phyloP scores from a whole-genome alignment of 2,113 vertebrate species.

The Podarcis muralis region DNA sequence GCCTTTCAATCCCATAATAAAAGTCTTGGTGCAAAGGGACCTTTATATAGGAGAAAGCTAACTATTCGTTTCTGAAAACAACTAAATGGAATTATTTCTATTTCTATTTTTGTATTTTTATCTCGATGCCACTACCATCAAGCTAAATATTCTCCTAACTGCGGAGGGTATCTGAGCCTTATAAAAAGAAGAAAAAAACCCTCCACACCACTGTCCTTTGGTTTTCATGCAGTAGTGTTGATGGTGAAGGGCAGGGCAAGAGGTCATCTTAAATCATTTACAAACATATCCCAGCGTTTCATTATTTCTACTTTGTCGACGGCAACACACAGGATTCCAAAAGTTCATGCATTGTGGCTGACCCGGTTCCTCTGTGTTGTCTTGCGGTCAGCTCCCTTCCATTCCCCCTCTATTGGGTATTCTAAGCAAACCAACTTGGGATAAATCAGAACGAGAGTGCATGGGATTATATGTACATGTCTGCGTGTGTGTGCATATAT shows the following conservation, averaged over 20 bases:
- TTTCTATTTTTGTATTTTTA: slow-evolving; percentile 67
- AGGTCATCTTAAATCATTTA: slow-evolving; percentile 94
- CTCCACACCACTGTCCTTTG: slow-evolving; percentile 68
- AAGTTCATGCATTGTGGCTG: slow-evolving; percentile 85
- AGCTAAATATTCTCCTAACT: slow-evolving; percentile 41
- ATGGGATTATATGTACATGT: too few species aligned
- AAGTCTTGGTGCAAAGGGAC: slow-evolving; percentile 13
- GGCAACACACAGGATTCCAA: slow-evolving; percentile 86
- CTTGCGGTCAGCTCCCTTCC: slow-evolving; percentile 64
- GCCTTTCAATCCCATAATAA: not conserved
- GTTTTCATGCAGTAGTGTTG: slow-evolving; percentile 73
- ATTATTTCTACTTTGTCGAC: slow-evolving; percentile 90
- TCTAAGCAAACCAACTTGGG: slow-evolving; percentile 60
- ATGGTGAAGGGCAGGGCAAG: slow-evolving; percentile 85
- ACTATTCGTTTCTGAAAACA: slow-evolving; percentile 19
- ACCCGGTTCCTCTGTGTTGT: slow-evolving; percentile 76
- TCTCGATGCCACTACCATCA: slow-evolving; percentile 39
- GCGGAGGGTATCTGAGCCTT: slow-evolving; percentile 54
- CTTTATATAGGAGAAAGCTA: slow-evolving; percentile 51
- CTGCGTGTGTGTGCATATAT: too few species aligned
- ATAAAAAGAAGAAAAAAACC: not conserved
- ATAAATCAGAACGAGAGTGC: slow-evolving; percentile 48
- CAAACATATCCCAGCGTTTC: slow-evolving; percentile 93
- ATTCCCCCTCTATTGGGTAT: slow-evolving; percentile 33
- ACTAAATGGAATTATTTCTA: slow-evolving; percentile 51